Conservation (phyloP, 2,797 vertebrate species). For the Crenichthys baileyi region DNA sequence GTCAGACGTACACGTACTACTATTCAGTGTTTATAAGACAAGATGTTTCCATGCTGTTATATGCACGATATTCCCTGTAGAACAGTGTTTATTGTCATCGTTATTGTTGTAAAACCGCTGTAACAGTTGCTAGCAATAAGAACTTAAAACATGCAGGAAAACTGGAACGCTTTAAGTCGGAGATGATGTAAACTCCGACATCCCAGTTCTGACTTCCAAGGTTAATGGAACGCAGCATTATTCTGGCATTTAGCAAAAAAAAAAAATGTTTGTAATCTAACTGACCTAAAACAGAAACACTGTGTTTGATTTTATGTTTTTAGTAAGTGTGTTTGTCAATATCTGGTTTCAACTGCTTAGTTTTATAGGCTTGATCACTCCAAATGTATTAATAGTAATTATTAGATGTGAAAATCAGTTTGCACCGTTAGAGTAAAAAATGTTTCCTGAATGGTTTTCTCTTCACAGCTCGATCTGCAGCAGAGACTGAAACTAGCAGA, state of each 20-base stretch:
- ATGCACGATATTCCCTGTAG: no score
- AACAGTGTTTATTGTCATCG: no score
- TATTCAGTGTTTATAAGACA: no score
- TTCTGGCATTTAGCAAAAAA: not conserved
- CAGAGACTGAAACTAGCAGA: conserved; percentile 69
- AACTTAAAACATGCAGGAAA: no score
- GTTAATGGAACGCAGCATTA: not conserved
- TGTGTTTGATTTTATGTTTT: not conserved
- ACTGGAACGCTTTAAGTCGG: no score
- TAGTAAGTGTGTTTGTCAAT: not conserved
- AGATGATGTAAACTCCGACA: no score
- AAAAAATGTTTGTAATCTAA: not conserved
- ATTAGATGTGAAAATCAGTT: not conserved
- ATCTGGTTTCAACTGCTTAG: not conserved
- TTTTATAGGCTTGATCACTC: not conserved
- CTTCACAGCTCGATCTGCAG: conserved; percentile 75
- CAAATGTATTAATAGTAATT: no score
- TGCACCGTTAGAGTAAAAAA: not conserved
- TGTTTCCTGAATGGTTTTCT: not conserved
- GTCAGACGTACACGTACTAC: no score
- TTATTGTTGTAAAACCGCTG: no score
- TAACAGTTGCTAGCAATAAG: no score
- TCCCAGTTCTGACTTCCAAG: no score
- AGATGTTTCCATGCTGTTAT: no score
- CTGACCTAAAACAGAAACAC: not conserved